Percentiles rank a stretch among this genome's conserved stretches.
Evolutionary conservation across 2,888 invertebrate genomes (phyloP).

Genomic region (Timema podura): DNA sequence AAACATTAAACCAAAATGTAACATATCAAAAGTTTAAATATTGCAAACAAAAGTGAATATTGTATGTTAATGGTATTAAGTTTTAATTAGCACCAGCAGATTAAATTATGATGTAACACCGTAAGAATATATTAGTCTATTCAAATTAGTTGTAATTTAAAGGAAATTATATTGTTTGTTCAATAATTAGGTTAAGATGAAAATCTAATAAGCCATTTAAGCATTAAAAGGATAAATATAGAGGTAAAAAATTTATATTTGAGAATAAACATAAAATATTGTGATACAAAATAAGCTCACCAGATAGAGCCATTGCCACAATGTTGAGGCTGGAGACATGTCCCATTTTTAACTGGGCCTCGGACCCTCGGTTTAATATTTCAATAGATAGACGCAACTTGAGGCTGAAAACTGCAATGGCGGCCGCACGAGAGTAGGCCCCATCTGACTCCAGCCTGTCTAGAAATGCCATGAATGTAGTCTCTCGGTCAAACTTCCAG

Average conservation of each 20-base stretch:
- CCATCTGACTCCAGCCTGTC: constrained; percentile 64
- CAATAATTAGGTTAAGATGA: too few relatives aligned
- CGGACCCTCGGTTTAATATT: constrained; percentile 72
- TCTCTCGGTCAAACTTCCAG: constrained; percentile 79
- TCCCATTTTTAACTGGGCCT: constrained; percentile 37
- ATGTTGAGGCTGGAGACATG: constrained; percentile 50
- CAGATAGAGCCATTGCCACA: constrained; percentile 76
- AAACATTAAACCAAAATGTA: constrained; percentile 4
- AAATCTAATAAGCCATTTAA: too few relatives aligned
- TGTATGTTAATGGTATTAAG: too few relatives aligned
- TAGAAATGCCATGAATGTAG: constrained; percentile 51
- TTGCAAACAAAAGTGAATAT: background rate
- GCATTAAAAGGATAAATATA: too few relatives aligned
- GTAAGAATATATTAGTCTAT: too few relatives aligned
- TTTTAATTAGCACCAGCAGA: too few relatives aligned
- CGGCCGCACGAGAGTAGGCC: constrained; percentile 78
- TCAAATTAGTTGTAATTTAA: too few relatives aligned
- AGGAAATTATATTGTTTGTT: too few relatives aligned
- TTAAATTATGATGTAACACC: too few relatives aligned
- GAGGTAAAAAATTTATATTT: too few relatives aligned
- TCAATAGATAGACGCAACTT: constrained; percentile 80
- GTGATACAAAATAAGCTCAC: constrained; percentile 26
- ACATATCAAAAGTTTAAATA: background rate
- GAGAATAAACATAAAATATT: constrained; percentile 10
- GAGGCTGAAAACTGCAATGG: constrained; percentile 86